These are phyloP conservation scores for Menura novaehollandiae DNA, from an alignment of 2,113 vertebrate genomes.

Conservation along the genomic window DNA sequence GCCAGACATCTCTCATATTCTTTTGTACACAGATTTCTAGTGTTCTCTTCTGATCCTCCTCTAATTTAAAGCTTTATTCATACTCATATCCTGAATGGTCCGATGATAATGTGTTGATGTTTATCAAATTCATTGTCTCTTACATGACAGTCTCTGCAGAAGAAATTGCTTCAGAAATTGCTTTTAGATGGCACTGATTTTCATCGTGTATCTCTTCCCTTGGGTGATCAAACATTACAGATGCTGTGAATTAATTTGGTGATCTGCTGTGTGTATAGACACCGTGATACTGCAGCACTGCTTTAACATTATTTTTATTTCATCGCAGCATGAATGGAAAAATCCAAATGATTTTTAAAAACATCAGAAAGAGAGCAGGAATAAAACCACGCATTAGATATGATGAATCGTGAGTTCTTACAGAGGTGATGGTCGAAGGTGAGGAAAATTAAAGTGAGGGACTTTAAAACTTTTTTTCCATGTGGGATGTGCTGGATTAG, in stretches of 20 bases:
- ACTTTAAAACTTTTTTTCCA: background rate
- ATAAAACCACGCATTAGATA: background rate
- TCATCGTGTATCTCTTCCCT: background rate
- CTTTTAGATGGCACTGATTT: constrained; percentile 30
- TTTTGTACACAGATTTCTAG: background rate
- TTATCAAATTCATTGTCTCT: constrained; percentile 19
- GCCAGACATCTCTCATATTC: background rate
- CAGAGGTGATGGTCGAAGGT: background rate
- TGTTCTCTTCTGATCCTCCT: background rate
- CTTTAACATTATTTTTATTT: background rate
- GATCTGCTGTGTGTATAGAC: background rate
- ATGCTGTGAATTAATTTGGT: background rate
- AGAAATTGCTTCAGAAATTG: constrained; percentile 26
- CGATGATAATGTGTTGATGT: background rate
- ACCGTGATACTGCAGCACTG: background rate
- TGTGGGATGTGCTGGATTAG: background rate
- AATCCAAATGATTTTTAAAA: background rate
- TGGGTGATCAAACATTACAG: constrained; percentile 15
- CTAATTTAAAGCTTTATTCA: background rate
- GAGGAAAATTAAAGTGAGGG: background rate
- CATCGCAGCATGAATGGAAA: background rate
- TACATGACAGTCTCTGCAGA: background rate
- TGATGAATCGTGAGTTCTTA: background rate
- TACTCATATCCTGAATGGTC: background rate
- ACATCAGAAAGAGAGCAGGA: background rate